A percentile compares a stretch with the other conserved stretches of the same genome.
Evolutionary conservation across 2,888 invertebrate species (phyloP).

Genomic region (Leptopilina drosophilae): DNA sequence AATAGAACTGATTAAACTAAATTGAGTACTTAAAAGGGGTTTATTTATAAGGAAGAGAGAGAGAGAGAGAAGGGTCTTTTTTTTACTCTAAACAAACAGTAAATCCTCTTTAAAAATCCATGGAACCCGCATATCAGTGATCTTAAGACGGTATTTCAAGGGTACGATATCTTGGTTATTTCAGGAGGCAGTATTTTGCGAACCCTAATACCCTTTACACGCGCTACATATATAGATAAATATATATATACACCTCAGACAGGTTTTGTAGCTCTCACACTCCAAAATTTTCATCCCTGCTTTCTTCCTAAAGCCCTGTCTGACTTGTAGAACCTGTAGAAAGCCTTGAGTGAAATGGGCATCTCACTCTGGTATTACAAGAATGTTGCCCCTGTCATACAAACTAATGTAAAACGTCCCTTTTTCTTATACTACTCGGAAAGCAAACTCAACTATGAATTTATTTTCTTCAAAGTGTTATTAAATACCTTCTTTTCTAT

Average conservation of each 20-base stretch:
- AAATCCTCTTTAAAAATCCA: conserved; percentile 27
- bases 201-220: conserved; percentile 31
- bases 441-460: no score
- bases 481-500: neutral
- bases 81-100: conserved; percentile 5
- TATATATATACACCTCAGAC: neutral
- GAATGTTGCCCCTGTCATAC: conserved; percentile 5
- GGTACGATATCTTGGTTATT: conserved; percentile 37
- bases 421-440: no score
- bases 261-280: neutral
- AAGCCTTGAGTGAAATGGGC: conserved; percentile 22
- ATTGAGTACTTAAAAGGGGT: conserved; percentile 11
- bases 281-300: conserved; percentile 13
- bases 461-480: neutral
- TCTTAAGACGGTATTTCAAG: conserved; percentile 34
- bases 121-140: conserved; percentile 27
- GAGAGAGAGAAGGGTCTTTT: neutral
- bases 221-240: conserved; percentile 13
- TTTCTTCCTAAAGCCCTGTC: conserved; percentile 29
- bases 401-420: neutral
- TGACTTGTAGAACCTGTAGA: conserved; percentile 1
- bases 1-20: conserved; percentile 12
- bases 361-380: neutral
- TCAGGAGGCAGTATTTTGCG: conserved; percentile 35
- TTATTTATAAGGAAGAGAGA: neutral